Base-by-base conservation (phyloP, 2,797 vertebrate genomes). In the Ptychadena robeensis region DNA sequence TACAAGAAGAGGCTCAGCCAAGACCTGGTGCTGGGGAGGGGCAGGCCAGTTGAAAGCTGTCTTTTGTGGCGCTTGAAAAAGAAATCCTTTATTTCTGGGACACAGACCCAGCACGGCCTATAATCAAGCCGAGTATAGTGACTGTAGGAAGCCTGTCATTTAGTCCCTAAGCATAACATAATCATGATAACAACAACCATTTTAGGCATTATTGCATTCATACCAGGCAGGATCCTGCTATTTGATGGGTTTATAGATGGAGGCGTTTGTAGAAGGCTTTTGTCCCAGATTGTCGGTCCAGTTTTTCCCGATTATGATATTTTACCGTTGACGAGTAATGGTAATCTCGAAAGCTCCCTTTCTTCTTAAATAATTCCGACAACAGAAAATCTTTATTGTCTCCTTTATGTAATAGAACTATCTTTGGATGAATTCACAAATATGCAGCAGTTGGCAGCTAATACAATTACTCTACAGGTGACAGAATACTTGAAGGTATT, bases 21-120 rank as follows among this genome's bases (percentile, higher is more conserved):
- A 85, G 88, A 81, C 86, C 82, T 88, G 67, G 86, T 85, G 82
- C 83, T 81, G 73, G 81, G 85, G 78, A 75, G 82, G 53, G 86
- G 28, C 30, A 30, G 44, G 28, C 37, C 9, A 70, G 31, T 12
- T 64, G 65, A 80, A 80, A 75, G 77, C 63, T 70, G 71, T 75
- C n/a, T 75, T 67, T 80, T 75, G 48, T 79, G 37, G 22, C 37
- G 66, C 69, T 66, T 64, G 44, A 74, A n/a, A n/a, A 25, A 70
- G 64, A 75, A 80, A 69, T 30, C 34, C 48, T 71, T 84, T 75
- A 70, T 85, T 85, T 74, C 34, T 63, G 37, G 67, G 73, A 48
- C 66, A 27, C 34, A 75, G 64, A 35, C 30, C 30, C 37, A 27
- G 71, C 66, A 28, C 65, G 75, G 65, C 59, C 72, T 80, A 63